phyloP scores from a whole-genome alignment of 2,888 invertebrate genomes.

The Sipha maydis region DNA sequence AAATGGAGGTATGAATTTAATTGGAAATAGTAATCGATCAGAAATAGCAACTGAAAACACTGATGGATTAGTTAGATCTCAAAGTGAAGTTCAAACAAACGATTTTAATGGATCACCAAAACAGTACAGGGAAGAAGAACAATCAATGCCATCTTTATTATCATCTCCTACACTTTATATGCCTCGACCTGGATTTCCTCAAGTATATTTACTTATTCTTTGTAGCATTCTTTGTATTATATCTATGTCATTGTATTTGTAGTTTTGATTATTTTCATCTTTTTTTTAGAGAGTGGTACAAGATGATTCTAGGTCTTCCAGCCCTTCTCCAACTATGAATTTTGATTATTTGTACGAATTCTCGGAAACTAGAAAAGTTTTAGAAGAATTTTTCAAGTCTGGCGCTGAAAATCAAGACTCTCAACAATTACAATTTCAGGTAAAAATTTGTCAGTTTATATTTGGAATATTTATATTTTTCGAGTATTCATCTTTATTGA shows the following conservation, averaged over 20 bases:
- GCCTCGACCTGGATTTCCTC: constrained; percentile 89
- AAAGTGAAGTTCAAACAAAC: constrained; percentile 48
- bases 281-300: constrained; percentile 65
- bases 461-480: constrained; percentile 14
- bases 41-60: constrained; percentile 56
- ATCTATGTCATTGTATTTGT: too few species aligned
- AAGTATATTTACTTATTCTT: constrained; percentile 67
- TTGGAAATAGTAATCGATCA: constrained; percentile 50
- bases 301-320: constrained; percentile 66
- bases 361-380: constrained; percentile 89
- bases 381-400: constrained; percentile 90
- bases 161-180: constrained; percentile 78
- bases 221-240: too few species aligned
- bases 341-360: constrained; percentile 92
- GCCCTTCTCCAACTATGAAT: constrained; percentile 71
- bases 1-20: constrained; percentile 57
- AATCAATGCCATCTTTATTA: constrained; percentile 70
- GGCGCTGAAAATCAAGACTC: constrained; percentile 61
- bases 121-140: constrained; percentile 65
- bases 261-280: constrained; percentile 9
- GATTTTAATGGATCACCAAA: constrained; percentile 55
- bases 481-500: too few species aligned
- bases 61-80: constrained; percentile 55
- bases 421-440: constrained; percentile 63
- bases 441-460: constrained; percentile 33